These are phyloP conservation scores for Pangasianodon hypophthalmus DNA, from an alignment of 2,113 vertebrate genomes.

Conservation along the genomic window DNA sequence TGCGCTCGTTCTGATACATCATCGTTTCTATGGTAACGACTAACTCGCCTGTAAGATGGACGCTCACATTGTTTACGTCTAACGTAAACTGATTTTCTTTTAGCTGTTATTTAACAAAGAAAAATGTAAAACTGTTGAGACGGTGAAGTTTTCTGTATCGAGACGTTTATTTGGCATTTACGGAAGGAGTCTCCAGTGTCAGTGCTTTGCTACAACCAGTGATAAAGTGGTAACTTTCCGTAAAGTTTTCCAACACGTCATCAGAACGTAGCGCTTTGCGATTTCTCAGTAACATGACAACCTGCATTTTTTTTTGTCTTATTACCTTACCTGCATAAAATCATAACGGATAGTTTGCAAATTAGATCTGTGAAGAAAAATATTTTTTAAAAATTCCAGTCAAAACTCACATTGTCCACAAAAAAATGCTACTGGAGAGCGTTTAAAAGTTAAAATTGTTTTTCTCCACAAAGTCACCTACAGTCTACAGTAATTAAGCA, in stretches of 20 bases:
- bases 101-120: not conserved
- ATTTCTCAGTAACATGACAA: too few relatives aligned
- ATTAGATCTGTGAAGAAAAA: too few relatives aligned
- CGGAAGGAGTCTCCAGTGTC: not conserved
- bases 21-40: not conserved
- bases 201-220: not conserved
- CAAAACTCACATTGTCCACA: too few relatives aligned
- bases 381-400: too few relatives aligned
- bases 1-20: not conserved
- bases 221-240: not conserved
- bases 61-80: not conserved
- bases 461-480: too few relatives aligned
- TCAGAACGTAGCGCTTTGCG: not conserved
- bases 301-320: too few relatives aligned
- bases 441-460: too few relatives aligned
- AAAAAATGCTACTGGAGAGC: too few relatives aligned
- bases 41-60: not conserved
- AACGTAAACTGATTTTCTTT: not conserved
- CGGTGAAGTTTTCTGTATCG: not conserved
- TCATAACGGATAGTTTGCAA: too few relatives aligned
- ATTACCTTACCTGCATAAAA: too few relatives aligned
- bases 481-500: too few relatives aligned
- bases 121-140: not conserved
- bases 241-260: not conserved
- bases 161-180: not conserved